phyloP scores from a whole-genome alignment of 2,797 vertebrate species.

The Hyperoplus immaculatus region DNA sequence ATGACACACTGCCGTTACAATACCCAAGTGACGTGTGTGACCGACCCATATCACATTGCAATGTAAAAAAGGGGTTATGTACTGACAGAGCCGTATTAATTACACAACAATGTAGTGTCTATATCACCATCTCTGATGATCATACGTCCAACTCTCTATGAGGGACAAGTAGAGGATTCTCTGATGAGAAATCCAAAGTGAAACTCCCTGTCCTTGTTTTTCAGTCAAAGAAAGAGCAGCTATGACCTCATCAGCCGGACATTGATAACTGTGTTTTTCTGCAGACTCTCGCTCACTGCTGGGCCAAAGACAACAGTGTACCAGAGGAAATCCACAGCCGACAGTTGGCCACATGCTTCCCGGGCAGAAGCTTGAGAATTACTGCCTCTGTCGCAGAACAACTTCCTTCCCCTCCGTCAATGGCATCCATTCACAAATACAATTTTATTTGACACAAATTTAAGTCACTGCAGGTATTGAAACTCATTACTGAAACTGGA shows the following conservation, averaged over 20 bases:
- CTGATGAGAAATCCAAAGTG: constrained; percentile 2
- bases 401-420: constrained; percentile 57
- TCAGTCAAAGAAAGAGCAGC: constrained; percentile 14
- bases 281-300: constrained; percentile 8
- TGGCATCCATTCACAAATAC: constrained; percentile 31
- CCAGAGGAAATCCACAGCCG: constrained; percentile 52
- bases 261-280: constrained; percentile 33
- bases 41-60: neutral
- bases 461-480: neutral
- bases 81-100: neutral
- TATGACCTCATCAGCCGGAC: constrained; percentile 31
- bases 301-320: constrained; percentile 59
- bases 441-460: constrained; percentile 3
- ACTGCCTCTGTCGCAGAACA: constrained; percentile 44
- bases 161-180: constrained; percentile 14
- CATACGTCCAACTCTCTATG: neutral
- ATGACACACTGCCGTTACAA: constrained; percentile 3
- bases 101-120: neutral
- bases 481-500: neutral
- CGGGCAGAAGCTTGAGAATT: constrained; percentile 5
- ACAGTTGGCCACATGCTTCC: constrained; percentile 24
- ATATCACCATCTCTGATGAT: neutral
- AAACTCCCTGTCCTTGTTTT: constrained; percentile 38
- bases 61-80: neutral
- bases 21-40: constrained; percentile 5